Base-by-base conservation (phyloP, 1,140 invertebrate species). In the Magallana ariakensis region DNA sequence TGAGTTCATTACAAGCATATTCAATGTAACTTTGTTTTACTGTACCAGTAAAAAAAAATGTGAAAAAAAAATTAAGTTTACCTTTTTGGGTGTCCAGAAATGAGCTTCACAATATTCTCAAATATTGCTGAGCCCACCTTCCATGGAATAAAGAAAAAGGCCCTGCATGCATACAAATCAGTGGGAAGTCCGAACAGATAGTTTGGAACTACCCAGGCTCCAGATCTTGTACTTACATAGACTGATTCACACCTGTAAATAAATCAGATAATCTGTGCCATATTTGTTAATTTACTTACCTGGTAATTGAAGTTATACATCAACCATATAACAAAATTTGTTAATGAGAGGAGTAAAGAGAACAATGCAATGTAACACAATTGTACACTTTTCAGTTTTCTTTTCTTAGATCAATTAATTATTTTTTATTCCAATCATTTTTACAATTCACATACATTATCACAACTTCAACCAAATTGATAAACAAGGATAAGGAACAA, bases 161-260 rank as follows among this genome's bases (percentile, higher is more conserved):
- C 58, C 58, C 94, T 88, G 81, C 91, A 91, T 6, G 93, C 93
- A 87, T 94, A 94, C 3, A 93, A 85, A 84, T 94, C 94, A 62
- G 91, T 92, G 7, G 93, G 89, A 83, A 90, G 84, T 3, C 93
- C 93, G 58, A 93, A 92, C 16, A 94, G 82, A 85, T 94, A 94
- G 88, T 94, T 94, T 26, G 93, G 93, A 16, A 93, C 85, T 33
- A 94, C 86, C 94, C 94, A 94, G 19, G 93, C 92, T 60, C 94
- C 94, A 26, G 93, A 94, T 83, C 93, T 86, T 5, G 93, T 92
- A 84, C 93, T 93, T n/a, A 94, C 75, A 82, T 90, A 91, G 46
- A 94, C 93, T 60, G 91, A 90, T 56, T 91, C 90, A 86, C 92
- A 92, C 56, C 88, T 86, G 87, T 66, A 86, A n/a, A 66, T 56